A percentile compares a stretch with the other conserved stretches of the same genome.
Conservation (phyloP, 2,888 invertebrate species). For the Glaucopsyche alexis region DNA sequence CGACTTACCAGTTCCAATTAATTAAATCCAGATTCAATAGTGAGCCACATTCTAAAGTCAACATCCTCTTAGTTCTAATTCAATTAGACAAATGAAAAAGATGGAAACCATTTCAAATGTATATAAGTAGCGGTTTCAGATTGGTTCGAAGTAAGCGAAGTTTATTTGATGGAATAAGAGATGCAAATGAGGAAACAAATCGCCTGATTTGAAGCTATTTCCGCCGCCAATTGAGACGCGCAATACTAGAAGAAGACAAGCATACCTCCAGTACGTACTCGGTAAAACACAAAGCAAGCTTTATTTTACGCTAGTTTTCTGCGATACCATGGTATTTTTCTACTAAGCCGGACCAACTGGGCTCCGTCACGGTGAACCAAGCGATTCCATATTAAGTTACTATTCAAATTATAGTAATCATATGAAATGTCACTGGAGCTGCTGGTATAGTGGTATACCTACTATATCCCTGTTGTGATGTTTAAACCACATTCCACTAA, state of each 20-base stretch:
- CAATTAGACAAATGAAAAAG: background rate
- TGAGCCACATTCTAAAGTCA: slow-evolving; percentile 7
- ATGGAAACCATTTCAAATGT: background rate
- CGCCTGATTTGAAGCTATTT: no score
- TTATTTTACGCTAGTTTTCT: no score
- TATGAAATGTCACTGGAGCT: background rate
- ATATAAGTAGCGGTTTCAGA: background rate
- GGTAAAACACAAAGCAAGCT: no score
- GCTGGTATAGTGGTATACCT: no score
- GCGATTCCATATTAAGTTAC: no score
- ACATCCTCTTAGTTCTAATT: background rate
- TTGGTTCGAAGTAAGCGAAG: background rate
- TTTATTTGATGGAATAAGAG: background rate
- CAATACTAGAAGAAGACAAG: no score
- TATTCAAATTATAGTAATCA: no score
- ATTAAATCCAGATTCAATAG: background rate
- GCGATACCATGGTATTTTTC: background rate
- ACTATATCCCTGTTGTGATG: background rate
- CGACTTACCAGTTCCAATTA: slow-evolving; percentile 14
- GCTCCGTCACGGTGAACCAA: no score
- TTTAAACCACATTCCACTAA: background rate
- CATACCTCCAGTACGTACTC: no score
- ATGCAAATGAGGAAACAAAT: no score
- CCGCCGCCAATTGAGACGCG: no score
- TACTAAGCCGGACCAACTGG: no score